A percentile compares a stretch with the other conserved stretches of the same genome.
phyloP scores from a whole-genome alignment of 2,113 vertebrate species.

The Meriones unguiculatus region DNA sequence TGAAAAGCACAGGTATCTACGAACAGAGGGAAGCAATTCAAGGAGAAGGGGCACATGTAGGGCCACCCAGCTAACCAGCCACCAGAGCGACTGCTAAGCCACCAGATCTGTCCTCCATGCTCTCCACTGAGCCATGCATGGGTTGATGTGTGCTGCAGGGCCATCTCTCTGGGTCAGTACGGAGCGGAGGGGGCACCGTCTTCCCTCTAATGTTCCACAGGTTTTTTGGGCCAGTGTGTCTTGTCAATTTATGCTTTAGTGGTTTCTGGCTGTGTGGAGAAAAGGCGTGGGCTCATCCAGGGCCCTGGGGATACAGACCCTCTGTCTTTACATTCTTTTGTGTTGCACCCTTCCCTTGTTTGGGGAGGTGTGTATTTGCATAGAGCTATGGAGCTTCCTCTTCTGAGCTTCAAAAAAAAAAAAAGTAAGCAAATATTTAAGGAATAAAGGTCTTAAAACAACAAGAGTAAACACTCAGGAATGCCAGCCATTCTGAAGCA shows the following conservation, averaged over 20 bases:
- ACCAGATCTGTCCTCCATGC: not conserved
- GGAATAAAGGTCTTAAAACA: slow-evolving; percentile 40
- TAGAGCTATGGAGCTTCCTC: not conserved
- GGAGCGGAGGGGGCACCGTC: not conserved
- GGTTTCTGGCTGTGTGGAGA: not conserved
- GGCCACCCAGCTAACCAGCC: not conserved
- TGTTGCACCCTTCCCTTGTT: not conserved
- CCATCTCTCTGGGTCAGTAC: not conserved
- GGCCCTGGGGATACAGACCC: not conserved
- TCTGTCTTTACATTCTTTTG: not conserved
- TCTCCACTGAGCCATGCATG: not conserved
- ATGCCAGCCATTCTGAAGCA: not conserved
- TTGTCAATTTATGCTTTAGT: no score
- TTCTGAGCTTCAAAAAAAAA: slow-evolving; percentile 34
- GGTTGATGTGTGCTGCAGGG: fast-evolving
- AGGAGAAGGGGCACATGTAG: not conserved
- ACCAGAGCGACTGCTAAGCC: not conserved
- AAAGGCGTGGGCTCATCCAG: not conserved
- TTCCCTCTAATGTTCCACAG: not conserved
- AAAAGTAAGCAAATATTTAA: slow-evolving; percentile 63
- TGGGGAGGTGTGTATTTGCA: slow-evolving; percentile 20
- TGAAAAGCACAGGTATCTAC: not conserved
- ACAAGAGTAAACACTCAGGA: slow-evolving; percentile 49
- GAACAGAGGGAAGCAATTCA: not conserved
- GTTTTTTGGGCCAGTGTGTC: not conserved